Base-by-base conservation (phyloP, 2,888 invertebrate genomes). In the Harpalus rufipes region DNA sequence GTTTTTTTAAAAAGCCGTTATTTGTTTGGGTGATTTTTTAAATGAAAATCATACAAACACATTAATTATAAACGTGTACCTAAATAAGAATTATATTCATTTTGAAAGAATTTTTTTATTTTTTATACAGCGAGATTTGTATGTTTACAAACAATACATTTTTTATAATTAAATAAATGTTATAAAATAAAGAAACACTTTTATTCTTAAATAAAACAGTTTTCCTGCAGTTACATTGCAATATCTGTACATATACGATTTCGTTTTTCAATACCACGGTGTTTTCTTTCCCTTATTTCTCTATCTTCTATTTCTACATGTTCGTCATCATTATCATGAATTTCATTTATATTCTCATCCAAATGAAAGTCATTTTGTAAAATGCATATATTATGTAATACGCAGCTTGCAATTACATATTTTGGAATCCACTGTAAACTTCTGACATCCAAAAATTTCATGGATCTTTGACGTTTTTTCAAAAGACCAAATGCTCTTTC, bases 281-380 rank as follows among this genome's bases (percentile, higher is more conserved):
- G 21, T 63, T 63, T 63, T 63, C 63, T 59, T 59, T 63, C 63
- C 21, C 63, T 63, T 18, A 63, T 18, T 63, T 63, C 21, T 63
- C 63, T 63, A 25, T 65, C 65, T 21, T 65, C 65, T 25, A 32
- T 25, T 25, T 65, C 65, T 32, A 82, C 41, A 85, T 59, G 79
- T 68, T 82, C 51, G 39, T 51, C 51, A 74, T 12, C 12, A 74
- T 18, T 10, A 14, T 72, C 72, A 72, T 72, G n/a, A 14, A 12
- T 44, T 72, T 72, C 72, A 12, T 39, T 12, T n/a, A 16, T 32
- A 39, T 72, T 18, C 32, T 39, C 74, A 10, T 51, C 44, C 8
- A 41, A 25, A 18, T 32, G 25, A 21, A 72, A 10, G 39, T 72
- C 21, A 21, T 21, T 21, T 21, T 21, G 21, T 21, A 21, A 21